These are phyloP conservation scores for Cordilura impudica DNA, from an alignment of 2,888 invertebrate species.

Conservation along the genomic window DNA sequence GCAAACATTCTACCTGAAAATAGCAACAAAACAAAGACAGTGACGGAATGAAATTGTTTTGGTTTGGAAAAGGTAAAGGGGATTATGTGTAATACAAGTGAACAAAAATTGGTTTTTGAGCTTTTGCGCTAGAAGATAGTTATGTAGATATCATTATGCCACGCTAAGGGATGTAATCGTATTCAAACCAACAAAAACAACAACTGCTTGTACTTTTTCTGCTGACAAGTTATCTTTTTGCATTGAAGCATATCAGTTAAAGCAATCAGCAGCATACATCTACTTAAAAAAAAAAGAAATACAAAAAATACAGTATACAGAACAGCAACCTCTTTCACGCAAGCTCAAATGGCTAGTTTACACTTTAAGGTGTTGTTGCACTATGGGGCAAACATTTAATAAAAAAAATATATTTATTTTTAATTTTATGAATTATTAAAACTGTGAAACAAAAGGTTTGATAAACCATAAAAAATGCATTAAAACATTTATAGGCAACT, in stretches of 20 bases:
- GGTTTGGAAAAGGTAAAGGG: conserved; percentile 52
- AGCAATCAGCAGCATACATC: conserved; percentile 61
- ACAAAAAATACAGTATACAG: neutral
- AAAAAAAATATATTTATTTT: no score
- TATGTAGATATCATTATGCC: conserved; percentile 75
- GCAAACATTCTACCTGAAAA: conserved; percentile 19
- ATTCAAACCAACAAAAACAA: conserved; percentile 14
- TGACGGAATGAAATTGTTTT: conserved; percentile 34
- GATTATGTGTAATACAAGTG: conserved; percentile 63
- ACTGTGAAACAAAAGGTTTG: no score
- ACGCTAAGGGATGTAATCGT: conserved; percentile 64
- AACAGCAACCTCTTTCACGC: conserved; percentile 59
- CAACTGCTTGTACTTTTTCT: conserved; percentile 18
- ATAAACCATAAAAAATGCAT: no score
- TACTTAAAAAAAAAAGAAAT: conserved; percentile 38
- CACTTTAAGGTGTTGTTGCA: neutral
- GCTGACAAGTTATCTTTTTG: conserved; percentile 57
- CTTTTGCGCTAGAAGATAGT: conserved; percentile 70
- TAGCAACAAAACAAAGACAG: conserved; percentile 21
- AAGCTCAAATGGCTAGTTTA: conserved; percentile 44
- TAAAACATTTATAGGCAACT: no score
- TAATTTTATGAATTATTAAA: no score
- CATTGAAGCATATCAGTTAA: conserved; percentile 62
- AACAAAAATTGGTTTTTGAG: conserved; percentile 67
- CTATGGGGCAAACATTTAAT: neutral